These are phyloP conservation scores for Xyrauchen texanus DNA, from an alignment of 2,113 vertebrate species.

Conservation along the genomic window DNA sequence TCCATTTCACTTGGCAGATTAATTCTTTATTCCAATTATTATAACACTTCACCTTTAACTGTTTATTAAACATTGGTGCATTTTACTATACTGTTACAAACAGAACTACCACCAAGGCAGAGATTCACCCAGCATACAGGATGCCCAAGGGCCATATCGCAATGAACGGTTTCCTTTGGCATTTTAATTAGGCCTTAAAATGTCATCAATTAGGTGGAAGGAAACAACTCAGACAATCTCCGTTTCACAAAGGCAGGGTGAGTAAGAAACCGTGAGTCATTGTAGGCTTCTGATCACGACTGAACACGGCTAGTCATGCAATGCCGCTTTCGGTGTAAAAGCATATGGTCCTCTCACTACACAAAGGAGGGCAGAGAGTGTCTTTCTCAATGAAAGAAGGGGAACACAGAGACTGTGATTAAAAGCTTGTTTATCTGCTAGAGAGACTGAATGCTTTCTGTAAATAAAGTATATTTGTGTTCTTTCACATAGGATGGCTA, in stretches of 20 bases:
- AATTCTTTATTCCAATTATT: no score
- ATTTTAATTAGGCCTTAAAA: slow-evolving; percentile 62
- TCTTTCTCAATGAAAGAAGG: slow-evolving; percentile 56
- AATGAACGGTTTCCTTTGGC: slow-evolving; percentile 64
- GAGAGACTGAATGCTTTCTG: no score
- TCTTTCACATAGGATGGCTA: no score
- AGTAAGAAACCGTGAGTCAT: slow-evolving; percentile 48
- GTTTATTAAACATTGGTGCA: no score
- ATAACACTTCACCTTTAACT: no score
- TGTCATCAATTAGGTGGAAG: slow-evolving; percentile 60
- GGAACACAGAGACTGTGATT: slow-evolving; percentile 82
- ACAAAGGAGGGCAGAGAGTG: slow-evolving; percentile 34
- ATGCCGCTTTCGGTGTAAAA: slow-evolving; percentile 8
- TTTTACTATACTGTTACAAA: no score
- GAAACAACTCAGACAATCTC: slow-evolving; percentile 55
- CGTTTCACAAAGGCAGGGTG: slow-evolving; percentile 43
- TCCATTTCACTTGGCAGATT: no score
- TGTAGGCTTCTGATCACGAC: slow-evolving; percentile 30
- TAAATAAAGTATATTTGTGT: no score
- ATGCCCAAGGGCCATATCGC: slow-evolving; percentile 61
- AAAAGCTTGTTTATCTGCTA: no score
- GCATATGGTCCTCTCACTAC: slow-evolving; percentile 5
- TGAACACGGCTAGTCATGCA: slow-evolving; percentile 38
- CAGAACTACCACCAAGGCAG: background rate
- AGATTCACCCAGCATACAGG: slow-evolving; percentile 51